These are phyloP conservation scores for Merodon equestris DNA, from an alignment of 2,888 invertebrate species.

Conservation along the genomic window DNA sequence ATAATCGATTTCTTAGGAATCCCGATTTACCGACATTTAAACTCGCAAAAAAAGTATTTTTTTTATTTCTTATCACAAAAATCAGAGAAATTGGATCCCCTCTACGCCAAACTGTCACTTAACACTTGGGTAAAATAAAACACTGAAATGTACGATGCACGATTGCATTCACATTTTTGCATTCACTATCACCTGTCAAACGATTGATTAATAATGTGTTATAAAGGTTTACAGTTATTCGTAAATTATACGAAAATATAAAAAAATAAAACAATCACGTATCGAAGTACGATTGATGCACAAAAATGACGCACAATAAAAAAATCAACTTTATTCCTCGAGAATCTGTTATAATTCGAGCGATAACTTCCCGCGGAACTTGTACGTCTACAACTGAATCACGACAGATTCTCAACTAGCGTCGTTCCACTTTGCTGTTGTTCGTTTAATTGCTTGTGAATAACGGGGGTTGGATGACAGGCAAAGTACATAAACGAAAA, in stretches of 20 bases:
- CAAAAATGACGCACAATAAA: constrained; percentile 24
- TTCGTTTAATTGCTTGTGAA: constrained; percentile 47
- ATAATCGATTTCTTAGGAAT: too few relatives aligned
- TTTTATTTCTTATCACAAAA: too few relatives aligned
- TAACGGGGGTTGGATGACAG: too few relatives aligned
- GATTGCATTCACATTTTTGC: too few relatives aligned
- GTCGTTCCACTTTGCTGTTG: constrained; percentile 60
- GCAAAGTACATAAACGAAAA: not conserved
- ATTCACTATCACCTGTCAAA: constrained; percentile 13
- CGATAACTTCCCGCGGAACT: constrained; percentile 70
- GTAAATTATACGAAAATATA: constrained; percentile 13
- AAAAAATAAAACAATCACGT: not conserved
- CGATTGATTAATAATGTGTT: constrained; percentile 33
- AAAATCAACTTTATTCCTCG: constrained; percentile 15
- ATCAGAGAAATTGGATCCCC: too few relatives aligned
- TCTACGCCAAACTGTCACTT: too few relatives aligned
- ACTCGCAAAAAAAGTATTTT: too few relatives aligned
- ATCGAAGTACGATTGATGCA: not conserved
- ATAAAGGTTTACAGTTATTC: constrained; percentile 40
- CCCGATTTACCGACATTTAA: too few relatives aligned
- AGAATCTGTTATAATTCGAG: constrained; percentile 31
- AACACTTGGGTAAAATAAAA: too few relatives aligned
- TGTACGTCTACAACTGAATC: constrained; percentile 68
- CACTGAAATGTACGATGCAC: too few relatives aligned
- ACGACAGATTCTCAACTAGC: constrained; percentile 59